Evolutionary conservation across 1,140 invertebrate species (phyloP).

Genomic region (Ylistrum balloti): DNA sequence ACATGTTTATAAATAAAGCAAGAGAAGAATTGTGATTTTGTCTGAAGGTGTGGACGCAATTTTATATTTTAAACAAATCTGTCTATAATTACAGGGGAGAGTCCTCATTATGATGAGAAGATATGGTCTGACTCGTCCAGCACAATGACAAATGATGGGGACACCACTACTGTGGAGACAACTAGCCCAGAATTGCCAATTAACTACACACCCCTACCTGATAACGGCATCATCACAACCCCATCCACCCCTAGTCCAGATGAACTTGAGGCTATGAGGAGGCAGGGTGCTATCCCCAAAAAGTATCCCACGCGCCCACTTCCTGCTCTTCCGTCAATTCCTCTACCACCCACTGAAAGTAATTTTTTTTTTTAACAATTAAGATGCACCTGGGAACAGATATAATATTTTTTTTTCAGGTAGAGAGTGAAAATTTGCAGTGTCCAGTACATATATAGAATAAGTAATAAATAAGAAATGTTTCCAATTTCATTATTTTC

Average conservation of each 20-base stretch:
- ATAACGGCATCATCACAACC: slow-evolving; percentile 47
- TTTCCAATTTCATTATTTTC: no score
- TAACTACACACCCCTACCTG: slow-evolving; percentile 48
- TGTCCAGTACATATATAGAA: no score
- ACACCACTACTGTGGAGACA: slow-evolving; percentile 61
- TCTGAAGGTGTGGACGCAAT: background rate
- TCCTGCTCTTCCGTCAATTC: background rate
- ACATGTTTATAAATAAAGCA: no score
- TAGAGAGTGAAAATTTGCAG: no score
- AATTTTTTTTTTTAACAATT: no score
- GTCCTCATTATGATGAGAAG: background rate
- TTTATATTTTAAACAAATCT: background rate
- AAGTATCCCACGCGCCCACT: slow-evolving; percentile 56
- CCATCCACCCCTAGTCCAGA: slow-evolving; percentile 68
- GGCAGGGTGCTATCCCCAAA: slow-evolving; percentile 79
- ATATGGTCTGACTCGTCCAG: slow-evolving; percentile 70
- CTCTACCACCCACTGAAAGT: background rate
- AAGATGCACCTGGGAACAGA: no score
- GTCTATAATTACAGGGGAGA: background rate
- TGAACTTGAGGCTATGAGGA: slow-evolving; percentile 75
- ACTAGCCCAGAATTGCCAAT: slow-evolving; percentile 57
- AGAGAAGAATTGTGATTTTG: no score
- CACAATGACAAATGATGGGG: slow-evolving; percentile 73
- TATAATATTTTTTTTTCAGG: no score
- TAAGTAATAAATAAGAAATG: no score